Evolutionary conservation across 2,797 vertebrate species (phyloP).

Genomic region (Acropternis orthonyx): DNA sequence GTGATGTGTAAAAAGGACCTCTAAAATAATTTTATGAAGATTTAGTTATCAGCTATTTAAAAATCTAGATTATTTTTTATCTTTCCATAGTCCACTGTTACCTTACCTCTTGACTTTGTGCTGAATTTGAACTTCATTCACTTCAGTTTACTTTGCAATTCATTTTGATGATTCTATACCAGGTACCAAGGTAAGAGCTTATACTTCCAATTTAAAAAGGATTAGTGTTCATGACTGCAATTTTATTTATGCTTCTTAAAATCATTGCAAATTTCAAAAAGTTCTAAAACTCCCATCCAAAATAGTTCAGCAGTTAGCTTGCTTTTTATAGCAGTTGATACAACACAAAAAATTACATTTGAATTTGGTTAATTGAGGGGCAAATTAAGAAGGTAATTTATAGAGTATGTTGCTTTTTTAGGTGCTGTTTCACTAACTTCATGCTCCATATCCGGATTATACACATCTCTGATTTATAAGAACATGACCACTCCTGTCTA

Average conservation of each 20-base stretch:
- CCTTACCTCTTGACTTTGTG: not conserved
- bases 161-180: not conserved
- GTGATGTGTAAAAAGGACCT: not conserved
- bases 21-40: not conserved
- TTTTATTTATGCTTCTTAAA: not conserved
- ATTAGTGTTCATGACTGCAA: not conserved
- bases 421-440: conserved; percentile 81
- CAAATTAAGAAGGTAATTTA: not conserved
- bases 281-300: not conserved
- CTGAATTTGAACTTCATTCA: not conserved
- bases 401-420: conserved; percentile 68
- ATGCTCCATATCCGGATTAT: conserved; percentile 85
- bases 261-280: not conserved
- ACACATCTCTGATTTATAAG: conserved; percentile 92
- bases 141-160: conserved; percentile 11
- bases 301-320: not conserved
- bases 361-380: not conserved
- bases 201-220: not conserved
- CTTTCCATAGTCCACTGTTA: not conserved
- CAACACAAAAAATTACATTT: not conserved
- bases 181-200: not conserved
- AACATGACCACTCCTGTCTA: conserved; percentile 92
- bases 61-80: not conserved
- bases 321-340: not conserved
- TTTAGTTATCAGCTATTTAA: not conserved